These are phyloP conservation scores for Metopia argyrocephala DNA, from an alignment of 2,888 invertebrate genomes.

Conservation along the genomic window DNA sequence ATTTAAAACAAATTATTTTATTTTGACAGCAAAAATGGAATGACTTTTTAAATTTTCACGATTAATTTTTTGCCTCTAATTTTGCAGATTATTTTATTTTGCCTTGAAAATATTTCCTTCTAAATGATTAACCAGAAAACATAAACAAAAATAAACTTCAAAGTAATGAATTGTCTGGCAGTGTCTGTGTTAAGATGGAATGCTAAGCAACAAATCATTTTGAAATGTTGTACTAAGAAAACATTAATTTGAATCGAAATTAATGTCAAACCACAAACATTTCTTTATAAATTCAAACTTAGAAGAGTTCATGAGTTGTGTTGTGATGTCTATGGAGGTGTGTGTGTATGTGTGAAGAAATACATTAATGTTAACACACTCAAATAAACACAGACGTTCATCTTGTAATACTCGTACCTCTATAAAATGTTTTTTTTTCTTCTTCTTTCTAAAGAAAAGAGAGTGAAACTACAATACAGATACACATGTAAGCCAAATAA, in stretches of 20 bases:
- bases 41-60: no score
- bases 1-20: no score
- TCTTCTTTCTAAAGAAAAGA: neutral
- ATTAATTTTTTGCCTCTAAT: no score
- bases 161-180: neutral
- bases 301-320: neutral
- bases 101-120: no score
- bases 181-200: neutral
- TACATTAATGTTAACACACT: neutral
- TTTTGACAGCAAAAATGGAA: no score
- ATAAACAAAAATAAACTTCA: constrained; percentile 3
- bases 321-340: neutral
- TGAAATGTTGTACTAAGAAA: neutral
- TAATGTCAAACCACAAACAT: constrained; percentile 6
- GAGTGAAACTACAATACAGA: neutral
- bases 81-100: no score
- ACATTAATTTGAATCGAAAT: constrained; percentile 50
- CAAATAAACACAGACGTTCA: neutral
- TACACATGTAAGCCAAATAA: constrained; percentile 22
- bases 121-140: no score
- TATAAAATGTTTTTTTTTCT: no score
- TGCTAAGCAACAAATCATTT: constrained; percentile 26
- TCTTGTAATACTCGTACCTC: no score
- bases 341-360: neutral
- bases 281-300: no score